Evolutionary conservation across 1,140 invertebrate genomes (phyloP).

Genomic region (Maconellicoccus hirsutus): DNA sequence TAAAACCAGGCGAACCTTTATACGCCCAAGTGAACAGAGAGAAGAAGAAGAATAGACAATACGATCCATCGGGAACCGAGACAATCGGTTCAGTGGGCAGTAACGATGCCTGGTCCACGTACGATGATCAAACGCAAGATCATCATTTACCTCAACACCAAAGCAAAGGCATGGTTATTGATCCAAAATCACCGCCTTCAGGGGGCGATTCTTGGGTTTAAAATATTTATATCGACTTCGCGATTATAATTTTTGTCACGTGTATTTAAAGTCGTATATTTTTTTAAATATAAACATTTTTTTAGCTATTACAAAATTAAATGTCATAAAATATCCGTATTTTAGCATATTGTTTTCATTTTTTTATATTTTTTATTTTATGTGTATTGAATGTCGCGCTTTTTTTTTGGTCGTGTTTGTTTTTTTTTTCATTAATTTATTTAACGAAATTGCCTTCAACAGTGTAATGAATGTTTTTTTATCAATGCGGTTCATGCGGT

Average conservation of each 20-base stretch:
- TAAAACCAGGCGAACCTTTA: constrained; percentile 54
- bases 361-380: not conserved
- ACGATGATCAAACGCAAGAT: not conserved
- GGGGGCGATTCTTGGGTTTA: constrained; percentile 48
- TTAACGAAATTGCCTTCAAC: not conserved
- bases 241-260: not conserved
- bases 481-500: not conserved
- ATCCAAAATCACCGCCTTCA: constrained; percentile 35
- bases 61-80: constrained; percentile 39
- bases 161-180: constrained; percentile 35
- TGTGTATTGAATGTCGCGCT: not conserved
- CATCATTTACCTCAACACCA: constrained; percentile 29
- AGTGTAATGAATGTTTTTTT: not conserved
- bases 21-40: constrained; percentile 71
- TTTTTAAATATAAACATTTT: not conserved
- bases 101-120: constrained; percentile 24
- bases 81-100: constrained; percentile 35
- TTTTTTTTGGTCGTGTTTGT: not conserved
- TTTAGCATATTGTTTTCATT: not conserved
- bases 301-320: not conserved
- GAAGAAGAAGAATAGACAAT: constrained; percentile 58
- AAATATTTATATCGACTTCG: not conserved
- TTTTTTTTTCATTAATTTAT: not conserved
- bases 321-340: constrained; percentile 9
- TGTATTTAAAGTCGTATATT: constrained; percentile 6